Conservation (phyloP, 2,797 vertebrate species). For the Poecilia velifera region DNA sequence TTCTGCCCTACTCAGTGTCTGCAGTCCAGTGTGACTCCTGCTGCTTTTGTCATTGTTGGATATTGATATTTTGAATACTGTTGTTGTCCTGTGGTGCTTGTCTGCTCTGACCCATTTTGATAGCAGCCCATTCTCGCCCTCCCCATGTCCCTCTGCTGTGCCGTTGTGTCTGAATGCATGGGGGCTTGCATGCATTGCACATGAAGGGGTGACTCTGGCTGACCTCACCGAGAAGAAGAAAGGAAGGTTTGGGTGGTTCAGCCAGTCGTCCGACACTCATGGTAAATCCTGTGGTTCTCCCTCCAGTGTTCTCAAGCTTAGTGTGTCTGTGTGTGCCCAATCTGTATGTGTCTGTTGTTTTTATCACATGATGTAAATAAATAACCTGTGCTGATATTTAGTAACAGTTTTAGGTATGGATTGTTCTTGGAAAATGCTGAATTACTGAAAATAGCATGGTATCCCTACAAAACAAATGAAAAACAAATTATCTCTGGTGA, state of each 20-base stretch:
- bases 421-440: background rate
- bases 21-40: slow-evolving; percentile 67
- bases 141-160: slow-evolving; percentile 73
- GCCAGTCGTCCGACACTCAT: slow-evolving; percentile 94
- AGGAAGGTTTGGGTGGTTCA: slow-evolving; percentile 95
- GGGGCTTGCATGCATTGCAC: slow-evolving; percentile 88
- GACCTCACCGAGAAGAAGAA: slow-evolving; percentile 98
- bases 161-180: slow-evolving; percentile 87
- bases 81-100: slow-evolving; percentile 79
- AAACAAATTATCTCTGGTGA: background rate
- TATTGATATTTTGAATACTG: slow-evolving; percentile 79
- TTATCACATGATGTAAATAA: background rate
- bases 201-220: slow-evolving; percentile 94
- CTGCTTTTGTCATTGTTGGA: slow-evolving; percentile 72
- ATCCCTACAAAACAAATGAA: background rate
- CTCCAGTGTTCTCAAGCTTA: slow-evolving; percentile 57
- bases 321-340: slow-evolving; percentile 20
- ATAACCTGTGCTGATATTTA: background rate
- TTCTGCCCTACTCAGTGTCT: slow-evolving; percentile 76
- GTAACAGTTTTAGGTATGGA: background rate
- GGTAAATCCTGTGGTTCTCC: slow-evolving; percentile 89
- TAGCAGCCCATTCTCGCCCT: slow-evolving; percentile 78
- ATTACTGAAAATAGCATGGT: background rate
- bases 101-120: slow-evolving; percentile 82
- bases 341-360: slow-evolving; percentile 21